phyloP scores from a whole-genome alignment of 2,888 invertebrate species.

The Epinotia brunnichana region DNA sequence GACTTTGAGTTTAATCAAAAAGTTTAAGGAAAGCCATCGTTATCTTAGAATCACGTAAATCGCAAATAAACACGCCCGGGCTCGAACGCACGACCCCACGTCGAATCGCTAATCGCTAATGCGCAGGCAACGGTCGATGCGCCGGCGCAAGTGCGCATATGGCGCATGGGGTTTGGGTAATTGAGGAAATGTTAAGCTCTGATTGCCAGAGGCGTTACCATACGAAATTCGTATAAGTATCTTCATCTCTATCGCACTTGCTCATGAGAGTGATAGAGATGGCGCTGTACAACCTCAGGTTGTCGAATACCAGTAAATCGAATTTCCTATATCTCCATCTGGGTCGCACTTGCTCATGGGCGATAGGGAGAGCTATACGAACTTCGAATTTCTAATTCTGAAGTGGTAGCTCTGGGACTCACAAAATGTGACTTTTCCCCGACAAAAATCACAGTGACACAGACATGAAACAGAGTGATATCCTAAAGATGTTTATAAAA shows the following conservation, averaged over 20 bases:
- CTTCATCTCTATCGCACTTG: no score
- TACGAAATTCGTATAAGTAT: no score
- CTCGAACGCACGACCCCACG: constrained; percentile 55
- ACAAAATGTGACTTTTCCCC: not conserved
- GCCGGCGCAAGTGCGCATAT: constrained; percentile 19
- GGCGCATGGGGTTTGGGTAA: constrained; percentile 22
- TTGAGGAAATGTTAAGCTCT: constrained; percentile 15
- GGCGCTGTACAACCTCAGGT: no score
- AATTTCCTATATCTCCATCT: no score
- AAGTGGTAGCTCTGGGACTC: not conserved
- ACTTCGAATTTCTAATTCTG: no score
- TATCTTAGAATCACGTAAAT: constrained; percentile 44
- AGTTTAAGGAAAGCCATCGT: constrained; percentile 27
- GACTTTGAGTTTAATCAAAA: not conserved
- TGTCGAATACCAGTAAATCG: no score
- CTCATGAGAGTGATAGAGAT: no score
- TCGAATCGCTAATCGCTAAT: constrained; percentile 78
- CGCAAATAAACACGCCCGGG: constrained; percentile 45
- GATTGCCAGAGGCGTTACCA: not conserved
- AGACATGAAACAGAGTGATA: no score
- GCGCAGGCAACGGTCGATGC: constrained; percentile 51
- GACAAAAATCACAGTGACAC: no score
- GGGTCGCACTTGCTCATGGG: no score
- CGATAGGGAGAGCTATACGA: no score
- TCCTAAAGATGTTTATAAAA: no score